phyloP scores from a whole-genome alignment of 64 coral and sea anemone genomes.

The Pocillopora damicornis region DNA sequence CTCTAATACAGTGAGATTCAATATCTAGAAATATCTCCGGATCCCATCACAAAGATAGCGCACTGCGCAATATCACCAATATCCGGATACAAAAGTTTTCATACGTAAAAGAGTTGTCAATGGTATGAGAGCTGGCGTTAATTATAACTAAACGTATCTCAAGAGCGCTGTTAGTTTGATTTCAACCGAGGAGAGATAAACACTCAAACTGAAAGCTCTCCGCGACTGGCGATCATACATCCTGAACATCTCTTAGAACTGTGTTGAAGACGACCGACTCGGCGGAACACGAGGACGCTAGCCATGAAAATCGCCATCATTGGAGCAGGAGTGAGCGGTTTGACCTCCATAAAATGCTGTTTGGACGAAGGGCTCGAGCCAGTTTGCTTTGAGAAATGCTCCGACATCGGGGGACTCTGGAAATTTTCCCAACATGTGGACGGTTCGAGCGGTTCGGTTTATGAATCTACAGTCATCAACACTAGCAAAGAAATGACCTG shows the following conservation, averaged over 20 bases:
- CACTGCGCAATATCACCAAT: not conserved
- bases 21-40: conserved; percentile 19
- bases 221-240: not conserved
- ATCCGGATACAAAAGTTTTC: conserved; percentile 4
- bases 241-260: not conserved
- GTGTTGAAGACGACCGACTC: not conserved
- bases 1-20: not conserved
- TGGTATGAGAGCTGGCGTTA: not conserved
- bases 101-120: not conserved
- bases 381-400: conserved; percentile 80
- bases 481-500: conserved; percentile 83
- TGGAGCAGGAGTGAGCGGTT: conserved; percentile 69
- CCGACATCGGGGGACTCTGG: conserved; percentile 68
- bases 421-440: conserved; percentile 31
- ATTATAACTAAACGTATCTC: conserved; percentile 23
- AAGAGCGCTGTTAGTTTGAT: conserved; percentile 41
- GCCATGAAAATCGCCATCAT: conserved; percentile 67
- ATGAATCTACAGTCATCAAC: conserved; percentile 76
- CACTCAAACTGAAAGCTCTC: not conserved
- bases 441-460: conserved; percentile 44
- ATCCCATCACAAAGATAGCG: conserved; percentile 20
- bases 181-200: conserved; percentile 18
- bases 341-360: conserved; percentile 77
- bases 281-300: not conserved
- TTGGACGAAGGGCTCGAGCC: conserved; percentile 78